A percentile compares a stretch with the other conserved stretches of the same genome.
These are phyloP conservation scores for Lophotis ruficrista DNA, from an alignment of 2,113 vertebrate genomes.

Conservation along the genomic window DNA sequence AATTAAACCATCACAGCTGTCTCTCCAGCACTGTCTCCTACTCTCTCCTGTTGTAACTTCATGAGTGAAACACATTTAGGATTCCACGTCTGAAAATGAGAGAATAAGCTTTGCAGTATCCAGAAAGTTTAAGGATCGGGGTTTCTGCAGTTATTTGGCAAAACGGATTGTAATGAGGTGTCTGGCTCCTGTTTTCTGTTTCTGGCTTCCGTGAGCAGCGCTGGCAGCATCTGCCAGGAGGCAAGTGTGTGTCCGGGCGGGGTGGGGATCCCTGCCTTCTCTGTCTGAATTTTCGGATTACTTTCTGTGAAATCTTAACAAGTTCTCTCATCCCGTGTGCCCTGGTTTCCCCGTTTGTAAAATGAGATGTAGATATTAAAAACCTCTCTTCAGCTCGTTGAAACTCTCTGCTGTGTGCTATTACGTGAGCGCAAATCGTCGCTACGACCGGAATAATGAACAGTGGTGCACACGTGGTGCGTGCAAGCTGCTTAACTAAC, in stretches of 20 bases:
- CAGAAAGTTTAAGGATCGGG: background rate
- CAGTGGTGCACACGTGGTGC: background rate
- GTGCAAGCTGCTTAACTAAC: background rate
- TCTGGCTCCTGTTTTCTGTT: background rate
- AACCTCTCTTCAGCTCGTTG: background rate
- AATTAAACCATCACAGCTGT: background rate
- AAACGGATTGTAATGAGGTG: background rate
- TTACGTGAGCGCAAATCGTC: background rate
- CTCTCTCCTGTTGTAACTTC: background rate
- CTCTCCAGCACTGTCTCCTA: too few species aligned
- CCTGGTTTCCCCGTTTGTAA: background rate
- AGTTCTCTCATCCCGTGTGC: background rate
- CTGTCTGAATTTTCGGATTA: background rate
- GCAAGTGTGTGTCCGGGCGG: background rate
- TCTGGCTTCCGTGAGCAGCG: background rate
- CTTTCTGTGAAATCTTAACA: background rate
- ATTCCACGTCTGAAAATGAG: background rate
- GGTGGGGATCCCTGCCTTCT: background rate
- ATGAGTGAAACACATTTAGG: background rate
- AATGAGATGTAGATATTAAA: background rate
- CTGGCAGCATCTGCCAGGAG: background rate
- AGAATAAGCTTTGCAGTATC: background rate
- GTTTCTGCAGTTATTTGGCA: background rate
- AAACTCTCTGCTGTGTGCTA: background rate
- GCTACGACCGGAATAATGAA: background rate